A percentile compares a stretch with the other conserved stretches of the same genome.
Conservation (phyloP, 2,113 vertebrate species). For the Rhabdornis inornatus region DNA sequence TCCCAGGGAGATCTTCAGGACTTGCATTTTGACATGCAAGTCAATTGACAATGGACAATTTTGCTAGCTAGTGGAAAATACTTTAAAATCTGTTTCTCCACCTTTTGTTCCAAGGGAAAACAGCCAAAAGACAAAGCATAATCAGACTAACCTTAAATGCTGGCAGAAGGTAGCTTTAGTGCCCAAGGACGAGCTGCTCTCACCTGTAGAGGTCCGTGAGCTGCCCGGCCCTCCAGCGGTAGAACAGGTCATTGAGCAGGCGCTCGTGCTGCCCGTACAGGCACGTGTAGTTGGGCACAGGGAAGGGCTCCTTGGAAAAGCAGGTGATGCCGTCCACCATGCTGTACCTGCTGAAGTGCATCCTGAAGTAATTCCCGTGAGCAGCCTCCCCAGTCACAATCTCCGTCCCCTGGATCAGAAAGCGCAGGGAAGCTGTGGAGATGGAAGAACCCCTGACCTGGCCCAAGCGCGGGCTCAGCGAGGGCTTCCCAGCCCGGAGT, state of each 20-base stretch:
- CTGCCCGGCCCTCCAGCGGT: slow-evolving; percentile 67
- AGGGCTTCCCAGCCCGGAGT: not conserved
- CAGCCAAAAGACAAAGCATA: not conserved
- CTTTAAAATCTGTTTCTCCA: not conserved
- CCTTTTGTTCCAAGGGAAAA: not conserved
- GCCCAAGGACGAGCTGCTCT: not conserved
- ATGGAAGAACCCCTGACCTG: not conserved
- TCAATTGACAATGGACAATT: not conserved
- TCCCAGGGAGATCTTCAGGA: not conserved
- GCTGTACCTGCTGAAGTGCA: slow-evolving; percentile 75
- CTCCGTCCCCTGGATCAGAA: slow-evolving; percentile 73
- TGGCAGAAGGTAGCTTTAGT: not conserved
- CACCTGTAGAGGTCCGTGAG: too few relatives aligned
- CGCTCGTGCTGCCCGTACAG: slow-evolving; percentile 87
- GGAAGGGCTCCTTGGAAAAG: slow-evolving; percentile 79
- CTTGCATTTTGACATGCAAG: not conserved
- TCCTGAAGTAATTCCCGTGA: slow-evolving; percentile 84
- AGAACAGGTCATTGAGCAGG: slow-evolving; percentile 83
- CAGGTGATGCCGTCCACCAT: slow-evolving; percentile 87
- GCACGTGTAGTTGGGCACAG: slow-evolving; percentile 82
- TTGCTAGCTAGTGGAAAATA: not conserved
- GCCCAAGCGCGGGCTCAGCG: not conserved
- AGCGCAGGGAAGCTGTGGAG: not conserved
- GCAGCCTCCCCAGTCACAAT: slow-evolving; percentile 77
- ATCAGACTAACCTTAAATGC: not conserved